A percentile compares a stretch with the other conserved stretches of the same genome.
These are phyloP conservation scores for Spinus olivaceus DNA, from an alignment of 2,797 vertebrate genomes.

Conservation along the genomic window DNA sequence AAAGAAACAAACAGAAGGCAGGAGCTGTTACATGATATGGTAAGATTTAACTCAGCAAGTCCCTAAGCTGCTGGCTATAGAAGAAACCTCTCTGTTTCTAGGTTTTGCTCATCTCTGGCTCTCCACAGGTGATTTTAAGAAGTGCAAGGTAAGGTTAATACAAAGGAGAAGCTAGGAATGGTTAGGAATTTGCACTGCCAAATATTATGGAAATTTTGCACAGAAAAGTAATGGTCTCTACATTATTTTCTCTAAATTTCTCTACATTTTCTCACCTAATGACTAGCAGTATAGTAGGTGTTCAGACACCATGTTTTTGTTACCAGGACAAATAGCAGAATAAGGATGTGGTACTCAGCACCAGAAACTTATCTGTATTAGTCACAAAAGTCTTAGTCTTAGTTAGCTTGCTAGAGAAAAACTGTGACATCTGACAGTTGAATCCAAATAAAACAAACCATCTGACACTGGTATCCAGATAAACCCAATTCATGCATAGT, in stretches of 20 bases:
- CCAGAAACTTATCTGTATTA: background rate
- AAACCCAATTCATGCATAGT: background rate
- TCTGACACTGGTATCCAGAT: background rate
- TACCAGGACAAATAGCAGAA: background rate
- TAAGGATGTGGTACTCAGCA: background rate
- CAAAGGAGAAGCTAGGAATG: background rate
- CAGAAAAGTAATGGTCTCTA: background rate
- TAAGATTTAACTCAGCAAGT: background rate
- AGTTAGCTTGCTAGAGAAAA: background rate
- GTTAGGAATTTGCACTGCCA: background rate
- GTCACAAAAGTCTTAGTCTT: background rate
- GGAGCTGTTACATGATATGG: background rate
- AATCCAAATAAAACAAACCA: too few relatives aligned
- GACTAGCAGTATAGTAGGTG: background rate
- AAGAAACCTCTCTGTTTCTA: background rate
- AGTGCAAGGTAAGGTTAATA: background rate
- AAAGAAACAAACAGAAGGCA: background rate
- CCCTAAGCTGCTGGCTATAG: background rate
- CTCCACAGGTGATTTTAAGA: background rate
- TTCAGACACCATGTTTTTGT: background rate
- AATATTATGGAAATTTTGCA: background rate
- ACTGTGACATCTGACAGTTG: background rate
- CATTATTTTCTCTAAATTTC: background rate
- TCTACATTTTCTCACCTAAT: background rate
- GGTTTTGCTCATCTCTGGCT: background rate